Conservation (phyloP, 2,888 invertebrate species). For the Cerastoderma edule region DNA sequence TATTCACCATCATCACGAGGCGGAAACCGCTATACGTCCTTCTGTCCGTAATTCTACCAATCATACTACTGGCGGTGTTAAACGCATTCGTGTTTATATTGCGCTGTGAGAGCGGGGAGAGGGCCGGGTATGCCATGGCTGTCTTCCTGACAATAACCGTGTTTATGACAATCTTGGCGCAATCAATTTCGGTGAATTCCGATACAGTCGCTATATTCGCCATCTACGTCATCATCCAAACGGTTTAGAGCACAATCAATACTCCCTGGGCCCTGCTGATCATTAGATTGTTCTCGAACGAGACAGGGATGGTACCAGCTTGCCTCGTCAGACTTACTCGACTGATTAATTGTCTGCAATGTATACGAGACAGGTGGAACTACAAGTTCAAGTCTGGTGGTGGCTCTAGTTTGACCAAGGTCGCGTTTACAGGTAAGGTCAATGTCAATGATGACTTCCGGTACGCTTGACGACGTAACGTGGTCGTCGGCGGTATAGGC, state of each 20-base stretch:
- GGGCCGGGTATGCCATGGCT: constrained; percentile 63
- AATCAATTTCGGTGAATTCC: constrained; percentile 62
- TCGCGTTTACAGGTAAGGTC: background rate
- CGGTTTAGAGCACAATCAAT: constrained; percentile 17
- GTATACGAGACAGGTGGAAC: background rate
- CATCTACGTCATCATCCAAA: constrained; percentile 14
- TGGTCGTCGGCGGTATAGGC: background rate
- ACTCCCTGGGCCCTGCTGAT: background rate
- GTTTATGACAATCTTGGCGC: constrained; percentile 64
- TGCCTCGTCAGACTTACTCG: background rate
- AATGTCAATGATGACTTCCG: background rate
- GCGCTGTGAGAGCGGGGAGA: constrained; percentile 64
- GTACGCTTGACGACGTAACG: background rate
- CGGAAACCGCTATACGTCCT: constrained; percentile 63
- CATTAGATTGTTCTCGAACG: background rate
- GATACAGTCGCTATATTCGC: constrained; percentile 59
- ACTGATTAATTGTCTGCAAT: background rate
- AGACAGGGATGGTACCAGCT: background rate
- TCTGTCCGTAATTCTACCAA: constrained; percentile 62
- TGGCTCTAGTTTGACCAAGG: background rate
- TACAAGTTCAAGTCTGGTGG: background rate
- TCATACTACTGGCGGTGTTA: constrained; percentile 61
- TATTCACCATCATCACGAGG: constrained; percentile 56
- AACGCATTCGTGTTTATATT: constrained; percentile 66
- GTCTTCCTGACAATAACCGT: constrained; percentile 66